A percentile compares a stretch with the other conserved stretches of the same genome.
These are phyloP conservation scores for Alectura lathami DNA, from an alignment of 2,113 vertebrate species.

Conservation along the genomic window DNA sequence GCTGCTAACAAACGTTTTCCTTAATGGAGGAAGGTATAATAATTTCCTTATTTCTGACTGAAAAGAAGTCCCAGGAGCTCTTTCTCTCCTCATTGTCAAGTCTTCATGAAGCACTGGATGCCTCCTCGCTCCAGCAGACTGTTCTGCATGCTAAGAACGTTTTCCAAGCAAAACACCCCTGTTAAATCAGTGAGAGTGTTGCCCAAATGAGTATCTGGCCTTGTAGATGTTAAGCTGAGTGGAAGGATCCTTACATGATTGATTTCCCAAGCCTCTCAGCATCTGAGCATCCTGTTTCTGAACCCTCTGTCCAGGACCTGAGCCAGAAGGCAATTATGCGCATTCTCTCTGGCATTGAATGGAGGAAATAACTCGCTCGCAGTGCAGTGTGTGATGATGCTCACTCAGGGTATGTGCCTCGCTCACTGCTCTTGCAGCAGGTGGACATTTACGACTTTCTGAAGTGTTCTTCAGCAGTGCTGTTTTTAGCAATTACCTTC, in stretches of 20 bases:
- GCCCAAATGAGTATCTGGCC: not conserved
- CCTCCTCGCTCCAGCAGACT: not conserved
- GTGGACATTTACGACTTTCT: not conserved
- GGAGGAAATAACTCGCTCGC: not conserved
- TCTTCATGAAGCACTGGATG: not conserved
- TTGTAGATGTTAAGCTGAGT: not conserved
- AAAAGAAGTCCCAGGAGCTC: not conserved
- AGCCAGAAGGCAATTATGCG: constrained; percentile 43
- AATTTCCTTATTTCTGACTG: not conserved
- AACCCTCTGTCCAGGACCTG: not conserved
- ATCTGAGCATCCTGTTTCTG: constrained; percentile 14
- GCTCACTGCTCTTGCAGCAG: not conserved
- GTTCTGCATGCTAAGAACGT: not conserved
- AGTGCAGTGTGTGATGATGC: not conserved
- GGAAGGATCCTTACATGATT: constrained; percentile 7
- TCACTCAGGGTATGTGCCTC: not conserved
- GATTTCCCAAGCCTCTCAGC: constrained; percentile 41
- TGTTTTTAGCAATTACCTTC: not conserved
- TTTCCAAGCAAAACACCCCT: not conserved
- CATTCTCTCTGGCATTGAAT: constrained; percentile 35
- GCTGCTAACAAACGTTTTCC: not conserved
- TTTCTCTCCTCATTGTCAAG: not conserved
- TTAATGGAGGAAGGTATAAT: not conserved
- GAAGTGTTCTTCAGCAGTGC: not conserved
- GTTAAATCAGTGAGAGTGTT: not conserved